These are phyloP conservation scores for Hydractinia symbiolongicarpus DNA, from an alignment of 30 jellyfish, hydroid and myxozoan species.

Conservation along the genomic window DNA sequence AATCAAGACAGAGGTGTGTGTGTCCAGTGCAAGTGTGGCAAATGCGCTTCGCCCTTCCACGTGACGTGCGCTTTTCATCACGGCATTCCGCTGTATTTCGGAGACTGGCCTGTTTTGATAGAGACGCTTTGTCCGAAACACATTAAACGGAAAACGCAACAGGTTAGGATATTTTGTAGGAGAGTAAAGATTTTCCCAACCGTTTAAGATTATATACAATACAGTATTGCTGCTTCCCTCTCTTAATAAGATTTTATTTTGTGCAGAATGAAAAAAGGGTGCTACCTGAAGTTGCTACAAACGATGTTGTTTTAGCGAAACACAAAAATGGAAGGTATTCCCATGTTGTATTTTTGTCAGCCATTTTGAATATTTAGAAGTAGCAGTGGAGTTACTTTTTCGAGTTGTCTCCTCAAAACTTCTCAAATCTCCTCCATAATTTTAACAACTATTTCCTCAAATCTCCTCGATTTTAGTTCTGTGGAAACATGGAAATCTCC, in stretches of 20 bases:
- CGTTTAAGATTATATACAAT: no score
- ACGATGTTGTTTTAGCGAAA: slow-evolving; percentile 55
- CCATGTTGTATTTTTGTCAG: no score
- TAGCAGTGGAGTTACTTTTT: no score
- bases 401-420: no score
- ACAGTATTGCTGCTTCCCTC: no score
- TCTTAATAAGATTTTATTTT: background rate
- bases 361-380: no score
- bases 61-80: slow-evolving; percentile 82
- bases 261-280: slow-evolving; percentile 44
- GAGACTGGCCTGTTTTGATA: slow-evolving; percentile 85
- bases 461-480: no score
- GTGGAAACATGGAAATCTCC: no score
- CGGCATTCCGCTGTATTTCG: slow-evolving; percentile 60
- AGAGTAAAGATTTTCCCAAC: no score
- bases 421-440: no score
- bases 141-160: background rate
- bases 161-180: background rate
- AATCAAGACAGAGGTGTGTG: slow-evolving; percentile 45
- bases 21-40: slow-evolving; percentile 72
- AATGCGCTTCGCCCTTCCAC: slow-evolving; percentile 79
- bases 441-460: no score
- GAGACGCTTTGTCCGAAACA: slow-evolving; percentile 74
- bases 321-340: slow-evolving; percentile 77
- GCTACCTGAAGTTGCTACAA: slow-evolving; percentile 28